Evolutionary conservation across 92 coral and sea anemone genomes (phyloP), one percentile per base, ranked within the genome.

Genomic region (Virgularia gustaviana): DNA sequence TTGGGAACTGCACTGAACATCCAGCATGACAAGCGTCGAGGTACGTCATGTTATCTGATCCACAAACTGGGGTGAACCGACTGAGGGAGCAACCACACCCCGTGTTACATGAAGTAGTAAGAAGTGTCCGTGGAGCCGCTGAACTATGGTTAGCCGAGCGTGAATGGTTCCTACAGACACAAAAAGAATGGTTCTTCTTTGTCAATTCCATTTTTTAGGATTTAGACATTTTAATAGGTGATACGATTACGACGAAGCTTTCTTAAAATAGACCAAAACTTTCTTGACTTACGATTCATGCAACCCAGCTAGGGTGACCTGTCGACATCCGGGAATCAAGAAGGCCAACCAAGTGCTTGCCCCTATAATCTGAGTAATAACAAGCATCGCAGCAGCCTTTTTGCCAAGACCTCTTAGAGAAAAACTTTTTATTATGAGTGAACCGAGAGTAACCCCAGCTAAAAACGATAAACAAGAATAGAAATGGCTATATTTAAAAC

Each of bases 371-470:
- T 33, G 58, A 12, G 6, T 2, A 2, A 52, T 52, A 33, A 52
- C 2, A 22, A 52, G 22, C 22, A 52, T 4, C 58, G 28, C 7
- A 9, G 97, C 89, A 36, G 97, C 88, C 75, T 81, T 85, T 23
- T 75, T 78, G 76, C 85, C 79, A 13, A 86, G 64, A 5, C 79
- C 82, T 56, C 75, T 78, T 70, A 88, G 78, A 37, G 83, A 78
- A 63, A 85, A 88, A 7, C 77, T 78, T 12, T 80, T 79, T 6
- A 85, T 72, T 20, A 88, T 24, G 12, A 73, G 65, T 19, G 85
- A 75, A 12, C 95, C 95, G 9, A 62, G 15, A 61, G 82, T 6
- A 3, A 73, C 72, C 7, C 95, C 95, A 60, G 43, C 95, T 88
- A 35, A 19, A 75, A 60, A n/a, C n/a, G n/a, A n/a, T n/a, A n/a